These are phyloP conservation scores for Notoglanidium macrostoma DNA, from an alignment of 2,797 vertebrate genomes.

Conservation along the genomic window DNA sequence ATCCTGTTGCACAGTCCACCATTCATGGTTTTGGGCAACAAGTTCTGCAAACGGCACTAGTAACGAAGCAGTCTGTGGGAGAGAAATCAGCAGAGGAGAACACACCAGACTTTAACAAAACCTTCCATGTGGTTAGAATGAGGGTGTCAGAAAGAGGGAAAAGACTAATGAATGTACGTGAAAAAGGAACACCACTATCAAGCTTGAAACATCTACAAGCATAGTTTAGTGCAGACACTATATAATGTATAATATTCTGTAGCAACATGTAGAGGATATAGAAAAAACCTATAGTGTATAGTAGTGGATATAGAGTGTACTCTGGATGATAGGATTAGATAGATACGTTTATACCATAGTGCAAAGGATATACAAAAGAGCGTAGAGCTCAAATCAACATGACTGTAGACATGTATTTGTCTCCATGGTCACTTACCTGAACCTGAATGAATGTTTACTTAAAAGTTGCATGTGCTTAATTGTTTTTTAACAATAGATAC, in stretches of 20 bases:
- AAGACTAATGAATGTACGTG: background rate
- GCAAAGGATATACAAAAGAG: background rate
- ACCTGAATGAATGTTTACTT: background rate
- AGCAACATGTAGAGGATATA: background rate
- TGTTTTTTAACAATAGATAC: background rate
- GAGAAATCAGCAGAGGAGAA: background rate
- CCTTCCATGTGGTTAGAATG: too few relatives aligned
- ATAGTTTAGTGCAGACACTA: background rate
- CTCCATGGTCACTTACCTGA: background rate
- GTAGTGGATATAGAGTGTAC: background rate
- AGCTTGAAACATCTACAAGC: background rate
- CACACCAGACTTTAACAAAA: background rate
- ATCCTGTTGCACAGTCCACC: background rate
- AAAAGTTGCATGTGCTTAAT: background rate
- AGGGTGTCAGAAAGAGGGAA: background rate
- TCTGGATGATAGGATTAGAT: background rate
- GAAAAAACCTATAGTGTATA: background rate
- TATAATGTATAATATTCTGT: background rate
- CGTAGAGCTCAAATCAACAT: background rate
- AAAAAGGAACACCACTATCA: background rate
- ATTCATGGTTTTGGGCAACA: constrained; percentile 31
- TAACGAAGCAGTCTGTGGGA: background rate
- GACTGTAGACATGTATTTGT: background rate
- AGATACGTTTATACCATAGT: background rate
- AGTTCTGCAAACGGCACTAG: background rate